A percentile compares a stretch with the other conserved stretches of the same genome.
phyloP scores from a whole-genome alignment of 2,888 invertebrate genomes.

The Orthonychiurus folsomi region DNA sequence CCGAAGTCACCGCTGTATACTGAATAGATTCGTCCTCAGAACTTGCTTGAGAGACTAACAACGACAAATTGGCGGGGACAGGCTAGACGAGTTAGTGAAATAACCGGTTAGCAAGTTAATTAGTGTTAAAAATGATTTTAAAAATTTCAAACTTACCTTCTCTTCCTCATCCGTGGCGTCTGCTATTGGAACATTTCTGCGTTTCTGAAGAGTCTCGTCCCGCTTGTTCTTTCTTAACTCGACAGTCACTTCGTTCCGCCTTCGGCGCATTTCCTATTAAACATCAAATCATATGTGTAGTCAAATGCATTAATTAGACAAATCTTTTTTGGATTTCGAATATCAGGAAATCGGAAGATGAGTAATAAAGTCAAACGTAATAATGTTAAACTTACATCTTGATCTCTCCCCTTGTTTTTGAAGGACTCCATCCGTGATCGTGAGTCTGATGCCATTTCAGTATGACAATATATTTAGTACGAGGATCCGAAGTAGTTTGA shows the following conservation, averaged over 20 bases:
- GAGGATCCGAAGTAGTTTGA: too few relatives aligned
- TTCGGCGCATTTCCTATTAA: constrained; percentile 86
- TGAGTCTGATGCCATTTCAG: constrained; percentile 28
- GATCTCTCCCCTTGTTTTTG: constrained; percentile 99
- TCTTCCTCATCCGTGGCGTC: constrained; percentile 48
- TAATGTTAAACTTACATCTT: constrained; percentile 73
- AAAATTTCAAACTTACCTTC: constrained; percentile 19
- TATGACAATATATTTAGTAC: too few relatives aligned
- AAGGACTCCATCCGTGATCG: constrained; percentile 68
- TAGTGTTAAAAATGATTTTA: background rate
- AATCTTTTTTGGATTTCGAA: too few relatives aligned
- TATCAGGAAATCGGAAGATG: too few relatives aligned
- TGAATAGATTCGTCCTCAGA: constrained; percentile 32
- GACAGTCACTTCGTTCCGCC: constrained; percentile 91
- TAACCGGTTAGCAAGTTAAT: background rate
- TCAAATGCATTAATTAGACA: too few relatives aligned
- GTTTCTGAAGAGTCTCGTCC: constrained; percentile 90
- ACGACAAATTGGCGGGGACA: constrained; percentile 32
- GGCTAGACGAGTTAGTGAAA: constrained; percentile 15
- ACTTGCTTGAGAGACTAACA: constrained; percentile 33
- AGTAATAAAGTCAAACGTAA: too few relatives aligned
- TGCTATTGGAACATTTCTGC: constrained; percentile 83
- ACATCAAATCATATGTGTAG: constrained; percentile 13
- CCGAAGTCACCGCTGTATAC: constrained; percentile 61
- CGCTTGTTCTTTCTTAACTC: constrained; percentile 96